Conservation (phyloP, 2,888 invertebrate species). For the Brachypalpus laphriformis region DNA sequence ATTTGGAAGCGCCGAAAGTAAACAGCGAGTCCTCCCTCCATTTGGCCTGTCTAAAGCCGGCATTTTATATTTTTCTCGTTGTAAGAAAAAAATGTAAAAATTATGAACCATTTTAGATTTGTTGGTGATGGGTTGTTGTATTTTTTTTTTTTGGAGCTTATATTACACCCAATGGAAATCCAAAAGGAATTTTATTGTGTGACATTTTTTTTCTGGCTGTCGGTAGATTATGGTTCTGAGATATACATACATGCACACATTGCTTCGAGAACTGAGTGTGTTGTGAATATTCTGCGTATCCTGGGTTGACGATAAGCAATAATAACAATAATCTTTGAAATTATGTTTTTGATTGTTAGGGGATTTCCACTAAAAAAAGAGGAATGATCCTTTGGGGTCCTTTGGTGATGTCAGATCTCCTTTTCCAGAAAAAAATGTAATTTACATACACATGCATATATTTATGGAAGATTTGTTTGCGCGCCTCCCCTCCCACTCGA, state of each 20-base stretch:
- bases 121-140: not conserved
- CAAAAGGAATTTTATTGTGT: slow-evolving; percentile 66
- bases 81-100: slow-evolving; percentile 56
- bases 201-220: slow-evolving; percentile 30
- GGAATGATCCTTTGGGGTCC: not conserved
- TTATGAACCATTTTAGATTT: slow-evolving; percentile 63
- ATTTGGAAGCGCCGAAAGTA: slow-evolving; percentile 53
- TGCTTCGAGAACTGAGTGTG: not conserved
- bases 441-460: slow-evolving; percentile 52
- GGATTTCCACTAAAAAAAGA: slow-evolving; percentile 26
- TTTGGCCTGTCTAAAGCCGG: slow-evolving; percentile 53
- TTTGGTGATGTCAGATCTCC: slow-evolving; percentile 27
- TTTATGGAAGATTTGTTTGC: slow-evolving; percentile 46
- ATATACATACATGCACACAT: slow-evolving; percentile 2
- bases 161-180: slow-evolving; percentile 66
- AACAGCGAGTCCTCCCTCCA: slow-evolving; percentile 7
- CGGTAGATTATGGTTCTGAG: slow-evolving; percentile 34
- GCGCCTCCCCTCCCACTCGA: not conserved
- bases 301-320: slow-evolving; percentile 60
- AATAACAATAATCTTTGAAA: slow-evolving; percentile 72
- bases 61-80: slow-evolving; percentile 11
- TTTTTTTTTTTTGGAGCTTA: slow-evolving; percentile 26
- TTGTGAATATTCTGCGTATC: not conserved
- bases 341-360: slow-evolving; percentile 69
- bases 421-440: not conserved